Evolutionary conservation across 2,113 vertebrate species (phyloP).

Genomic region (Syngnathus typhle): DNA sequence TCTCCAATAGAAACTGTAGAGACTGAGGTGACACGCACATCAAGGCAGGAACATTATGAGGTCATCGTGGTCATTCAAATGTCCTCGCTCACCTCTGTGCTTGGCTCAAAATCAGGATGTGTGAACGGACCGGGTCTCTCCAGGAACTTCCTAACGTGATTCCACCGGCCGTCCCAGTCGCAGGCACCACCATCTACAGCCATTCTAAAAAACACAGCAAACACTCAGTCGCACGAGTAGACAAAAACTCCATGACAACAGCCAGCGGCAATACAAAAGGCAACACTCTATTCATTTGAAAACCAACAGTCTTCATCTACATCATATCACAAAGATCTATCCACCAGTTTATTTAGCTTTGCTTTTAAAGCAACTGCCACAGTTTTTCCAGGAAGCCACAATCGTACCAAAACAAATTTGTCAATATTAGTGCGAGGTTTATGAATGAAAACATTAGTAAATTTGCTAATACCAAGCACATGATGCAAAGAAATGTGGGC

Average conservation of each 20-base stretch:
- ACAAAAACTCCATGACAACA: neutral
- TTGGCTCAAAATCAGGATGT: slow-evolving; percentile 97
- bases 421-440: neutral
- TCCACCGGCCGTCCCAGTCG: slow-evolving; percentile 97
- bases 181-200: slow-evolving; percentile 87
- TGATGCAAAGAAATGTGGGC: neutral
- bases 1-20: slow-evolving; percentile 88
- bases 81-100: slow-evolving; percentile 80
- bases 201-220: slow-evolving; percentile 82
- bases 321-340: too few species aligned
- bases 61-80: too few species aligned
- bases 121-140: slow-evolving; percentile 95
- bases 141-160: slow-evolving; percentile 95
- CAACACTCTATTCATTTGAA: too few species aligned
- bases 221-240: slow-evolving; percentile 4
- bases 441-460: neutral
- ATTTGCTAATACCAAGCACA: neutral
- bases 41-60: neutral
- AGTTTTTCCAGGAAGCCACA: neutral
- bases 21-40: slow-evolving; percentile 64
- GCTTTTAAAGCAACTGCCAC: neutral
- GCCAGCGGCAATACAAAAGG: too few species aligned
- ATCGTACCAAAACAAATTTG: neutral
- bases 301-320: too few species aligned
- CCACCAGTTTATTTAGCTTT: neutral